Evolutionary conservation across 1,140 invertebrate genomes (phyloP).

Genomic region (Cherax quadricarinatus): DNA sequence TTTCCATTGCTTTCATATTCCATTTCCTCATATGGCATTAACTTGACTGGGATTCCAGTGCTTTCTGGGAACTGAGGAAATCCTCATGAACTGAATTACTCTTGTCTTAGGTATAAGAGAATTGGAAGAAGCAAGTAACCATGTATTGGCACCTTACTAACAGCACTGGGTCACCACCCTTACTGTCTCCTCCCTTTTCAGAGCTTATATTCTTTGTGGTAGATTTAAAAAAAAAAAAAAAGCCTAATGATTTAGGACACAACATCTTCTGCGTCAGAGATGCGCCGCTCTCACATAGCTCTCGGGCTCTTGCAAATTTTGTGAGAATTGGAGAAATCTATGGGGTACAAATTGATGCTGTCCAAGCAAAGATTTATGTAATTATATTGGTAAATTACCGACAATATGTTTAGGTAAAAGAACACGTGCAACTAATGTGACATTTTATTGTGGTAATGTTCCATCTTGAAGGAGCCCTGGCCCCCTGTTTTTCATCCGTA

Average conservation of each 20-base stretch:
- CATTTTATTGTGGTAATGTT: too few relatives aligned
- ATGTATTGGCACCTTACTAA: conserved; percentile 7
- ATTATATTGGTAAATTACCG: too few relatives aligned
- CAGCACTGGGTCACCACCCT: conserved; percentile 21
- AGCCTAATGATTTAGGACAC: conserved; percentile 40
- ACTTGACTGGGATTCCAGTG: neutral
- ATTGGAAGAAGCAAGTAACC: conserved; percentile 1
- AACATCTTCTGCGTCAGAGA: neutral
- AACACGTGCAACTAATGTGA: too few relatives aligned
- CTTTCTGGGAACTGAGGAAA: neutral
- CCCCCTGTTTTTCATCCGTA: too few relatives aligned
- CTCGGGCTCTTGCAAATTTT: too few relatives aligned
- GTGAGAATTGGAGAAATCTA: too few relatives aligned
- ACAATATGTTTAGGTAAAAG: too few relatives aligned
- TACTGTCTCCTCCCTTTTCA: conserved; percentile 40
- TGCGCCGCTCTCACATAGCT: too few relatives aligned
- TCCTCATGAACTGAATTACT: neutral
- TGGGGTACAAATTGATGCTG: too few relatives aligned
- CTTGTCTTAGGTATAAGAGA: conserved; percentile 14
- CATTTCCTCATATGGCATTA: neutral
- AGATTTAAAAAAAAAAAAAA: neutral
- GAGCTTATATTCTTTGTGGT: conserved; percentile 37
- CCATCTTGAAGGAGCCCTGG: too few relatives aligned
- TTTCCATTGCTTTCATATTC: conserved; percentile 14
- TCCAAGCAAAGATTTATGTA: too few relatives aligned